A percentile compares a stretch with the other conserved stretches of the same genome.
phyloP scores from a whole-genome alignment of 2,888 invertebrate genomes.

The Acronicta alni region DNA sequence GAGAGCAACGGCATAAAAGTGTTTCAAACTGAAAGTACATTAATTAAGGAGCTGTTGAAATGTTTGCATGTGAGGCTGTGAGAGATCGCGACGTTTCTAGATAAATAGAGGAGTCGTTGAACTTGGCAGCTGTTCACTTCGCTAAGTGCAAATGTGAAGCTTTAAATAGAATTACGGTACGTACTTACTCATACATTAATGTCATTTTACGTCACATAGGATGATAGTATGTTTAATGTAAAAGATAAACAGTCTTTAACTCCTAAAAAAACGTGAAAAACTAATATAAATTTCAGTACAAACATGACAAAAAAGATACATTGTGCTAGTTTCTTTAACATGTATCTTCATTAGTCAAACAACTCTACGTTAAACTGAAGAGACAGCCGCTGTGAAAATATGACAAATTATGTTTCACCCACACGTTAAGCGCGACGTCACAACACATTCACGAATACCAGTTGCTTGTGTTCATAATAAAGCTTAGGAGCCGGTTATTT shows the following conservation, averaged over 20 bases:
- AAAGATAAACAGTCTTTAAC: too few relatives aligned
- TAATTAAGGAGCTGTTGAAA: constrained; percentile 21
- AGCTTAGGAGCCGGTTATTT: too few relatives aligned
- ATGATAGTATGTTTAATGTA: too few relatives aligned
- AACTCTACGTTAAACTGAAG: neutral
- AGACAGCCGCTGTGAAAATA: constrained; percentile 10
- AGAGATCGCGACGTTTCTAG: neutral
- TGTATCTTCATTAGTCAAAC: constrained; percentile 4
- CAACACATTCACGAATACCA: neutral
- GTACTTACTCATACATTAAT: too few relatives aligned
- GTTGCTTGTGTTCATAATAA: too few relatives aligned
- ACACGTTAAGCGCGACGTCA: neutral
- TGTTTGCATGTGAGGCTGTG: constrained; percentile 1
- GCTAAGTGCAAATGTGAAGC: constrained; percentile 15
- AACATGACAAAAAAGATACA: constrained; percentile 1
- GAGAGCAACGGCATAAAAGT: neutral
- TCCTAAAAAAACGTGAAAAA: too few relatives aligned
- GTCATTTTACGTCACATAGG: neutral
- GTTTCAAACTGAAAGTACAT: constrained; percentile 1
- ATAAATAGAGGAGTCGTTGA: constrained; percentile 16
- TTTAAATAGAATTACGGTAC: constrained; percentile 12
- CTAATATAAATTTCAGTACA: neutral
- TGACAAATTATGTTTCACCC: constrained; percentile 2
- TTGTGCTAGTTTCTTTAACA: neutral
- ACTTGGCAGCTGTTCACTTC: constrained; percentile 29